Base-by-base conservation (phyloP, 1,140 invertebrate species). In the Arion vulgaris region DNA sequence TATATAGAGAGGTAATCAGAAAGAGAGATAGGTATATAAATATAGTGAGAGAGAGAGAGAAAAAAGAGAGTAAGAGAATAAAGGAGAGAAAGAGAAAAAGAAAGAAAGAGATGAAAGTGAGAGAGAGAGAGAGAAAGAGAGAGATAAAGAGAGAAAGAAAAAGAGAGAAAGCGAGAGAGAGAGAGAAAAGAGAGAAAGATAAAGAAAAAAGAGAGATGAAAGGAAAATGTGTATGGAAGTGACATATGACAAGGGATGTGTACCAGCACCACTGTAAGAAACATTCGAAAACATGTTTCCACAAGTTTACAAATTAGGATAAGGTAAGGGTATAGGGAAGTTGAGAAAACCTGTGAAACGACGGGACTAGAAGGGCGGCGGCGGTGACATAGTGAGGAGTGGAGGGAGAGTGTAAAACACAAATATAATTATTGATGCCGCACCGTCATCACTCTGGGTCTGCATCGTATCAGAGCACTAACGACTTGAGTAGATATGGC, bases 21-120 rank as follows among this genome's bases (percentile, higher is more conserved):
- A 32, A 66, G 62, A 66, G 28, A 66, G 62, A 66, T 66, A 66
- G 62, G 32, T 66, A 66, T n/a, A 66, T 66, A 66, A 28, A 66
- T 66, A 66, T n/a, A 66, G 4, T 23, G 62, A 66, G n/a, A 66
- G 28, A 66, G 28, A 17, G 62, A 32, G 17, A 66, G 5, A 66
- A 2, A 32, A 66, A 2, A 32, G 62, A 66, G 28, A 17, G n/a
- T 9, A 28, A 66, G 62, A 32, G 62, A 32, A 34, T 5, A 28
- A 66, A 34, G 28, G 28, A 66, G 62, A 4, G 62, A 66, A 17
- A 66, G 28, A 32, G 28, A 66, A 28, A 66, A 28, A 32, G 62
- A 66, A 28, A 66, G 62, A 66, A 17, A 32, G 62, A 66, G 28
- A 66, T n/a, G n/a, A n/a, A n/a, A n/a, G n/a, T n/a, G n/a, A 32